Percentiles rank a stretch among this genome's conserved stretches.
Evolutionary conservation across 2,888 invertebrate species (phyloP).

Genomic region (Vandiemenella viatica): DNA sequence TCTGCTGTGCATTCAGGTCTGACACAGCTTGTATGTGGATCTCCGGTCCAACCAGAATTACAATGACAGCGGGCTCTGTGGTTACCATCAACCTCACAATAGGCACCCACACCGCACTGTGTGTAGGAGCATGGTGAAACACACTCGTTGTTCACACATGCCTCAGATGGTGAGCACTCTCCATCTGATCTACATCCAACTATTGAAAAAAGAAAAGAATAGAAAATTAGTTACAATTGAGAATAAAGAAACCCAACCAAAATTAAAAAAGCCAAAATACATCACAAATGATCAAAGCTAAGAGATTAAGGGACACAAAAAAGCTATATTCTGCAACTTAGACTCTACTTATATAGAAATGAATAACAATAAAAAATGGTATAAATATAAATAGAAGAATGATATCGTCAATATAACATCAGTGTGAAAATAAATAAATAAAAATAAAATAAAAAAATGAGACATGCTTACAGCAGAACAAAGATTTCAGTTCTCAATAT

Average conservation of each 20-base stretch:
- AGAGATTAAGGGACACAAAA: no score
- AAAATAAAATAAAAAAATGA: no score
- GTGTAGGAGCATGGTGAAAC: slow-evolving; percentile 62
- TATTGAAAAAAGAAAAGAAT: slow-evolving; percentile 20
- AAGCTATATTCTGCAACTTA: no score
- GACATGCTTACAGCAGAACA: no score
- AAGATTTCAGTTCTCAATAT: no score
- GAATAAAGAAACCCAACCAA: background rate
- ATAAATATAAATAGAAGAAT: no score
- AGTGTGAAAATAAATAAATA: no score
- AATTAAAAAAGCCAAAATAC: slow-evolving; percentile 1
- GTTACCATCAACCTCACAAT: slow-evolving; percentile 56
- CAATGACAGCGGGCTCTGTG: slow-evolving; percentile 70
- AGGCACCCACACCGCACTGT: slow-evolving; percentile 66
- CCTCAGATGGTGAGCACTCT: slow-evolving; percentile 67
- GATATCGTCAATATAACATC: no score
- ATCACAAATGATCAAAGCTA: no score
- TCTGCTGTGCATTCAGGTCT: slow-evolving; percentile 62
- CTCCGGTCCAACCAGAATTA: slow-evolving; percentile 55
- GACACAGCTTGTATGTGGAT: slow-evolving; percentile 62
- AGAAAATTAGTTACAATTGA: background rate
- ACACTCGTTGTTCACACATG: slow-evolving; percentile 69
- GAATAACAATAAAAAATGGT: no score
- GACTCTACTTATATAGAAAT: no score
- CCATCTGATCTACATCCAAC: slow-evolving; percentile 74